Evolutionary conservation across 2,797 vertebrate genomes (phyloP).

Genomic region (Prunella strophiata): DNA sequence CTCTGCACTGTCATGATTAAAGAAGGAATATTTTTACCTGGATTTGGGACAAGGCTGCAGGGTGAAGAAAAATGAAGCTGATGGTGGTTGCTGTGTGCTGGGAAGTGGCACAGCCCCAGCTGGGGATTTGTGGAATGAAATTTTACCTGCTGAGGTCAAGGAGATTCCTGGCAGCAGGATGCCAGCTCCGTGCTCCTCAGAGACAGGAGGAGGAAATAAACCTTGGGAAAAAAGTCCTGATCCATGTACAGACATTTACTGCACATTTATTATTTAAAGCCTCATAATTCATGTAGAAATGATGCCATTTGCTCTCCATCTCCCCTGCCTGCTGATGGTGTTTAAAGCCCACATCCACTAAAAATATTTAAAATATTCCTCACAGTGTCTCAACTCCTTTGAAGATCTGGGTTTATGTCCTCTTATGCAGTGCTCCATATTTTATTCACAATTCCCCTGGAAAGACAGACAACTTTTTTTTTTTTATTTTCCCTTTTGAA

Average conservation of each 20-base stretch:
- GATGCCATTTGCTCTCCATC: background rate
- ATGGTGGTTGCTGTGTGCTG: background rate
- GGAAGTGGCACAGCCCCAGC: background rate
- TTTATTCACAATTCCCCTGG: background rate
- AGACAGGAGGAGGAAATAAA: background rate
- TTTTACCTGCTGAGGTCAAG: background rate
- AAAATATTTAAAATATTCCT: conserved; percentile 12
- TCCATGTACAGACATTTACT: background rate
- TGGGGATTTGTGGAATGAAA: background rate
- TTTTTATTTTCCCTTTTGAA: background rate
- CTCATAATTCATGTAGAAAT: background rate
- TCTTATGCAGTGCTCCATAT: background rate
- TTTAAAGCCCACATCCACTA: background rate
- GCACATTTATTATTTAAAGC: background rate
- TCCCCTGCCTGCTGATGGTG: background rate
- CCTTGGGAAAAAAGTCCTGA: background rate
- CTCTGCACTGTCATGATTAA: background rate
- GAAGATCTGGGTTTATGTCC: background rate
- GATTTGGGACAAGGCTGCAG: background rate
- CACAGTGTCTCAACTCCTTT: background rate
- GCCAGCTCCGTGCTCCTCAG: background rate
- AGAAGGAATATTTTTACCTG: background rate
- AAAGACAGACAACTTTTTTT: background rate
- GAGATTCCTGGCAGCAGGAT: background rate
- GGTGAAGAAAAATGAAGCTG: background rate